phyloP scores from a whole-genome alignment of 2,797 vertebrate genomes.

The Taeniopygia guttata region DNA sequence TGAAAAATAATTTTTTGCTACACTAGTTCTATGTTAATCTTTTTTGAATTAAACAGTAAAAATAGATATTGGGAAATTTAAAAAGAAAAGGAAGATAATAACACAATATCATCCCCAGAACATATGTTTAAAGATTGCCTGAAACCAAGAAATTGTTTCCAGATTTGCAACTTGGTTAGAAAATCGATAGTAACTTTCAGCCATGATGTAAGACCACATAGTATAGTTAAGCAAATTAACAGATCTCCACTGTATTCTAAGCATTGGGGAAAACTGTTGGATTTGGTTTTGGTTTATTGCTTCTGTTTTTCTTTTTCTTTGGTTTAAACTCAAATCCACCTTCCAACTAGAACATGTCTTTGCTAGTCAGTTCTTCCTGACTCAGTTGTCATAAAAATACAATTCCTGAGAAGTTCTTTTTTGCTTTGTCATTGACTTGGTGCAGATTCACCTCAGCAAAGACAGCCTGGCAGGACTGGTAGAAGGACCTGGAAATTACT shows the following conservation, averaged over 20 bases:
- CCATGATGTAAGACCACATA: background rate
- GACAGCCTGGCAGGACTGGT: background rate
- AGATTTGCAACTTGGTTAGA: background rate
- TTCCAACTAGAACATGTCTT: background rate
- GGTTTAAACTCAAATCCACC: background rate
- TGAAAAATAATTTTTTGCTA: background rate
- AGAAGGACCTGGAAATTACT: background rate
- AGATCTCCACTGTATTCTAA: background rate
- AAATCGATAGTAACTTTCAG: background rate
- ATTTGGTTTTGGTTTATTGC: fast-evolving
- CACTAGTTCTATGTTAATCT: background rate
- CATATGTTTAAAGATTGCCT: background rate
- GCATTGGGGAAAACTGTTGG: background rate
- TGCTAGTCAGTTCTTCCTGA: background rate
- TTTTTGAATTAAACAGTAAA: background rate
- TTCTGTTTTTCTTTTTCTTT: background rate
- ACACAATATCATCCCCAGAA: background rate
- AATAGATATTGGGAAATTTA: background rate
- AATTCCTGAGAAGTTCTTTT: background rate
- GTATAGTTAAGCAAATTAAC: background rate
- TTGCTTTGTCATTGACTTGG: background rate
- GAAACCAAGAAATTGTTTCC: background rate
- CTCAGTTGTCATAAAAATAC: background rate
- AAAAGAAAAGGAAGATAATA: background rate
- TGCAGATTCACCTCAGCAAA: background rate